phyloP scores from a whole-genome alignment of 2,888 invertebrate genomes.

The Eurytoma californica region DNA sequence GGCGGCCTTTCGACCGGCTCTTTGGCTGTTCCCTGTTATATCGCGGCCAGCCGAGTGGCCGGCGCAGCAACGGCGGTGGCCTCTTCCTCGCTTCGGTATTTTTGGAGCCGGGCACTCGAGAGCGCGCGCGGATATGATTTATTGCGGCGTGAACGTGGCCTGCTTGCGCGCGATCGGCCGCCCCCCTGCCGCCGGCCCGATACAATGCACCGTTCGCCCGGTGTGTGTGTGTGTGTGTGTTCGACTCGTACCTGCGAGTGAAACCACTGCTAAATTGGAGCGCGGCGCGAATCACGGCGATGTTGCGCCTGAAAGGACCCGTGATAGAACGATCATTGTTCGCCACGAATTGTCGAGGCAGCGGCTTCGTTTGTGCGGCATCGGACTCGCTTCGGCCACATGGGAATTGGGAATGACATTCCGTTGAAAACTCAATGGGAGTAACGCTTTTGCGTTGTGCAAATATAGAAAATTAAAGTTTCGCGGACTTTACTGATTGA shows the following conservation, averaged over 20 bases:
- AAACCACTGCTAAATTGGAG: not conserved
- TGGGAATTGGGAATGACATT: too few species aligned
- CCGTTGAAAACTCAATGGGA: too few species aligned
- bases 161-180: not conserved
- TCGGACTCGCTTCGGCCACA: too few species aligned
- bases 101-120: conserved; percentile 11
- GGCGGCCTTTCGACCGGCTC: not conserved
- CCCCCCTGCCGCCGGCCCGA: too few species aligned
- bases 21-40: too few species aligned
- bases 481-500: too few species aligned
- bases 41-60: too few species aligned
- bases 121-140: conserved; percentile 37
- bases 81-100: not conserved
- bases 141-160: conserved; percentile 25
- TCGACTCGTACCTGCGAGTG: not conserved
- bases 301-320: not conserved
- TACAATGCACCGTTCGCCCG: conserved; percentile 6
- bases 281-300: not conserved
- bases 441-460: too few species aligned
- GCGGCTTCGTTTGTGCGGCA: too few species aligned
- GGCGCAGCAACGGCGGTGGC: too few species aligned
- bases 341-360: not conserved
- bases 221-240: not conserved
- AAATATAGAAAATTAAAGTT: too few species aligned
- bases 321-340: conserved; percentile 9